These are phyloP conservation scores for Timema podura DNA, from an alignment of 2,888 invertebrate species.

Conservation along the genomic window DNA sequence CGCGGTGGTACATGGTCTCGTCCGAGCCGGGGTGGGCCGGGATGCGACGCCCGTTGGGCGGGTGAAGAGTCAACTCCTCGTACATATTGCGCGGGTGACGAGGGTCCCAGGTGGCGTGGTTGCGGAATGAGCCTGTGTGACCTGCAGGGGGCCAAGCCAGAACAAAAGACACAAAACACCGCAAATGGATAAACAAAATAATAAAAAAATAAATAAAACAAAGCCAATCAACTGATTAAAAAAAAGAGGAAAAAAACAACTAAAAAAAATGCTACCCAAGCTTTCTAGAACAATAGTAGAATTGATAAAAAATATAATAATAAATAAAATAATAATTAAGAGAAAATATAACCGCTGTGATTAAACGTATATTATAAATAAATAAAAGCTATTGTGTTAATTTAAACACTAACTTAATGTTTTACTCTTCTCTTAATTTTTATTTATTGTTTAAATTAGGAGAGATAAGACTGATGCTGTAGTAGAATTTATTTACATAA, in stretches of 20 bases:
- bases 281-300: no score
- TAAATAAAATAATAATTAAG: constrained; percentile 2
- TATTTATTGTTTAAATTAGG: no score
- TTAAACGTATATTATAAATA: no score
- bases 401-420: no score
- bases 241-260: constrained; percentile 28
- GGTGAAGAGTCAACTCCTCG: constrained; percentile 74
- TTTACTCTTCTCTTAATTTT: no score
- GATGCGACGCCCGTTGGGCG: constrained; percentile 43
- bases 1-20: constrained; percentile 58
- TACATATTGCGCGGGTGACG: constrained; percentile 82
- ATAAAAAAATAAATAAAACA: constrained; percentile 29
- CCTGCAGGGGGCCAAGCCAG: constrained; percentile 39
- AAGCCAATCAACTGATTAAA: constrained; percentile 29
- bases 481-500: no score
- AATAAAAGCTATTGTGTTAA: no score
- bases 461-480: no score
- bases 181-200: constrained; percentile 24
- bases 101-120: constrained; percentile 77
- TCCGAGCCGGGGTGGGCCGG: constrained; percentile 53
- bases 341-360: not conserved
- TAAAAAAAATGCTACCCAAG: not conserved
- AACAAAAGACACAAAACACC: constrained; percentile 15
- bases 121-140: constrained; percentile 49
- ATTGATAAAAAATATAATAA: not conserved